Conservation (phyloP, 2,888 invertebrate genomes). For the Acanthosepion pharaonis region DNA sequence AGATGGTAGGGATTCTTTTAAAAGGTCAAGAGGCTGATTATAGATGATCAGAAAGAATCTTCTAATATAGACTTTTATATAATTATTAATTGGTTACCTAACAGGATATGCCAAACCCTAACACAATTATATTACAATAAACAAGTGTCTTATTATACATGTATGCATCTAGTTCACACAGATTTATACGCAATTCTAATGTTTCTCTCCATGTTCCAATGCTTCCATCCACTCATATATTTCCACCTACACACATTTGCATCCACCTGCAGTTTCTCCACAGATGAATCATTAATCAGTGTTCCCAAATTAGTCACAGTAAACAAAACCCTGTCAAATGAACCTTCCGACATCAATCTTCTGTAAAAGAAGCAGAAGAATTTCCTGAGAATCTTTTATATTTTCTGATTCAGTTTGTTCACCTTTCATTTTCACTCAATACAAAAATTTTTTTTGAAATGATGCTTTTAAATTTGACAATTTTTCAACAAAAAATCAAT, state of each 20-base stretch:
- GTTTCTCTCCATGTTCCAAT: too few relatives aligned
- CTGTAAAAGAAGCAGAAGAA: not conserved
- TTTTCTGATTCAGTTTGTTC: not conserved
- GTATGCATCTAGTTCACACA: too few relatives aligned
- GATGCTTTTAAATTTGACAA: not conserved
- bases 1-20: too few relatives aligned
- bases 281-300: not conserved
- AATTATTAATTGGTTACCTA: too few relatives aligned
- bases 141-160: too few relatives aligned
- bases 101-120: too few relatives aligned
- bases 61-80: too few relatives aligned
- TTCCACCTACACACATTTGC: not conserved
- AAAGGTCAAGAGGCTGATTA: too few relatives aligned
- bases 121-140: too few relatives aligned
- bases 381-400: not conserved
- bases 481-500: not conserved
- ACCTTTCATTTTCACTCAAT: not conserved
- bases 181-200: too few relatives aligned
- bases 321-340: not conserved
- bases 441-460: not conserved
- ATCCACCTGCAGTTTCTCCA: not conserved
- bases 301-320: not conserved
- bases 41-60: too few relatives aligned
- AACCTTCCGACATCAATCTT: not conserved
- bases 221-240: not conserved